Conservation (phyloP, 2,888 invertebrate genomes). For the Chrysolina haemoptera region DNA sequence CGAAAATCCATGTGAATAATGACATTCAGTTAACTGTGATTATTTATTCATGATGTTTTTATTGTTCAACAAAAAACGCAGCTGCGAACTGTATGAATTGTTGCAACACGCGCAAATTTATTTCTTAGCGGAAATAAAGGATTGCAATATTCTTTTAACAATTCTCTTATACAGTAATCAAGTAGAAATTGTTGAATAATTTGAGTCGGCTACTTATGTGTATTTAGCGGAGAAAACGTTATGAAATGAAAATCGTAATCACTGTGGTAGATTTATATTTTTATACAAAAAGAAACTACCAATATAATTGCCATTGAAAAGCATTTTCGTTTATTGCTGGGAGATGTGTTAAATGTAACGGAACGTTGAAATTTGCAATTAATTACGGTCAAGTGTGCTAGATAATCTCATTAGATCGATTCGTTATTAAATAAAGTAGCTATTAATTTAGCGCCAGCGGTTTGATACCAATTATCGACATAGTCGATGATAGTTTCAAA, state of each 20-base stretch:
- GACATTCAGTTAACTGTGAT: background rate
- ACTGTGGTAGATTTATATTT: background rate
- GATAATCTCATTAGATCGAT: background rate
- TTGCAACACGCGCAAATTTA: background rate
- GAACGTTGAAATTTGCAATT: background rate
- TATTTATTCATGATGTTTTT: background rate
- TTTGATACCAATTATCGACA: background rate
- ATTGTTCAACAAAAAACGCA: background rate
- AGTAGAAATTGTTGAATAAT: constrained; percentile 11
- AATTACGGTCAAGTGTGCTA: background rate
- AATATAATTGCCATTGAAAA: background rate
- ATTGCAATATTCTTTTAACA: constrained; percentile 10
- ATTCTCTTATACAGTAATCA: constrained; percentile 2
- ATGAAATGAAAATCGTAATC: background rate
- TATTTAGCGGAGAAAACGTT: background rate
- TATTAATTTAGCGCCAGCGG: background rate
- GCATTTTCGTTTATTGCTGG: background rate
- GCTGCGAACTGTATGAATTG: background rate
- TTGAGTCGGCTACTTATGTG: background rate
- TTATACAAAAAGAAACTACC: constrained; percentile 11
- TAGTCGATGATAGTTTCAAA: background rate
- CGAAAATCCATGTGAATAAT: background rate
- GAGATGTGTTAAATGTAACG: background rate
- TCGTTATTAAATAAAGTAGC: background rate
- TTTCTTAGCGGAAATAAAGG: constrained; percentile 9